Evolutionary conservation across 53 echinoderm and acorn worm genomes (phyloP).

Genomic region (Echinometra lucunter): DNA sequence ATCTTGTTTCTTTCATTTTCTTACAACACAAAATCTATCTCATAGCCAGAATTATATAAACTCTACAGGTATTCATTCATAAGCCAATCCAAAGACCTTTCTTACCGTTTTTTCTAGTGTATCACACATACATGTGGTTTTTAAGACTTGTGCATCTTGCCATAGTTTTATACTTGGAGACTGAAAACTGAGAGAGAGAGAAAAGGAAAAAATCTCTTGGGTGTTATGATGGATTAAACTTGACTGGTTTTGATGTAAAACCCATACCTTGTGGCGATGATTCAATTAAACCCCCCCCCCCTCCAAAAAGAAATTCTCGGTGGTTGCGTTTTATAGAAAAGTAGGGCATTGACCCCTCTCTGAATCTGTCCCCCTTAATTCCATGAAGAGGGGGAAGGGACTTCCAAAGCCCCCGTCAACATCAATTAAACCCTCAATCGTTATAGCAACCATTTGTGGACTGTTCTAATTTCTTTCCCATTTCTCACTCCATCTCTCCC

Average conservation of each 20-base stretch:
- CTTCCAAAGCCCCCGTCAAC: conserved; percentile 8
- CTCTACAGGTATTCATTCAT: not conserved
- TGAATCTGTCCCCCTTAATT: not conserved
- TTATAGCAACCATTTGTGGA: conserved; percentile 49
- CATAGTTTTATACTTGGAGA: not conserved
- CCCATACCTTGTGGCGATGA: conserved; percentile 58
- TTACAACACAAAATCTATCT: not conserved
- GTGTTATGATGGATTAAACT: conserved; percentile 48
- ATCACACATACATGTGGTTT: not conserved
- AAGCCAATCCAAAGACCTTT: not conserved
- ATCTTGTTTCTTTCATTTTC: not conserved
- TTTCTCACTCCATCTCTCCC: conserved; percentile 1
- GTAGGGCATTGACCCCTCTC: conserved; percentile 56
- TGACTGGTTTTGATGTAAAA: conserved; percentile 29
- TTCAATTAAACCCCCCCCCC: conserved; percentile 44
- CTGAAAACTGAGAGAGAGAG: not conserved
- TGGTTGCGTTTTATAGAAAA: conserved; percentile 9
- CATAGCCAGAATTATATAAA: not conserved
- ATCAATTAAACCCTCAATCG: conserved; percentile 50
- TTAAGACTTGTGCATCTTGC: not conserved
- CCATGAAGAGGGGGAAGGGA: not conserved
- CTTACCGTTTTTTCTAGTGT: not conserved
- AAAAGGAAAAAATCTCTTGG: not conserved
- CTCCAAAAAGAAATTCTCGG: not conserved
- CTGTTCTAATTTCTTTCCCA: not conserved